A percentile compares a stretch with the other conserved stretches of the same genome.
Conservation (phyloP, 2,797 vertebrate species). For the Pangasius sanitwongsei region DNA sequence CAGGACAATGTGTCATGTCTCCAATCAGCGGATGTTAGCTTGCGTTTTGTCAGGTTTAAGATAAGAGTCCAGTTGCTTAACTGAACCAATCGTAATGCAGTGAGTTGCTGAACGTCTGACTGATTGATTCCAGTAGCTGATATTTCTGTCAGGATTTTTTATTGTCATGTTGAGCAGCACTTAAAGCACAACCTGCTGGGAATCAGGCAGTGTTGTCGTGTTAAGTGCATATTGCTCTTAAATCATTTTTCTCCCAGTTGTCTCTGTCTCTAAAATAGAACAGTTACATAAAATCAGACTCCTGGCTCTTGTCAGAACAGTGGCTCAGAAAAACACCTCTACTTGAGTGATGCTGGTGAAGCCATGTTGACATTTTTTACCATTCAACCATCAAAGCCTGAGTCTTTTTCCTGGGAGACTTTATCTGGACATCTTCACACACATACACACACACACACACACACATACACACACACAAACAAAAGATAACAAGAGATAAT, state of each 20-base stretch:
- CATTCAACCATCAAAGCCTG: constrained; percentile 62
- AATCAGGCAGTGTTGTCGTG: background rate
- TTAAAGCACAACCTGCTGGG: background rate
- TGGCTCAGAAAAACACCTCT: constrained; percentile 47
- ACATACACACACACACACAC: constrained; percentile 22
- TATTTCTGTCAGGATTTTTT: background rate
- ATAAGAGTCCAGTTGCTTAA: constrained; percentile 49
- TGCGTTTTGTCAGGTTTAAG: constrained; percentile 25
- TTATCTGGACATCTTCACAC: constrained; percentile 51
- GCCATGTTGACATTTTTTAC: constrained; percentile 64
- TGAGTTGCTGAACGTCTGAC: constrained; percentile 4
- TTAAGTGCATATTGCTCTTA: constrained; percentile 23
- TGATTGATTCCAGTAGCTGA: constrained; percentile 16
- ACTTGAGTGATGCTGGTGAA: constrained; percentile 62
- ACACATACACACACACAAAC: constrained; percentile 1
- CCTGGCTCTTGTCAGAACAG: constrained; percentile 38
- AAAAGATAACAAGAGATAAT: background rate
- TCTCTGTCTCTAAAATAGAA: constrained; percentile 37
- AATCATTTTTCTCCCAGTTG: constrained; percentile 22
- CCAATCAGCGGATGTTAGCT: constrained; percentile 38
- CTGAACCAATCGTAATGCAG: background rate
- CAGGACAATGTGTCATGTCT: constrained; percentile 37
- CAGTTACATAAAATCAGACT: constrained; percentile 32
- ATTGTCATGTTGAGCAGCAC: background rate
- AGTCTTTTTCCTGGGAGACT: constrained; percentile 65